phyloP scores from a whole-genome alignment of 2,888 invertebrate genomes.

The Auanema sp. region DNA sequence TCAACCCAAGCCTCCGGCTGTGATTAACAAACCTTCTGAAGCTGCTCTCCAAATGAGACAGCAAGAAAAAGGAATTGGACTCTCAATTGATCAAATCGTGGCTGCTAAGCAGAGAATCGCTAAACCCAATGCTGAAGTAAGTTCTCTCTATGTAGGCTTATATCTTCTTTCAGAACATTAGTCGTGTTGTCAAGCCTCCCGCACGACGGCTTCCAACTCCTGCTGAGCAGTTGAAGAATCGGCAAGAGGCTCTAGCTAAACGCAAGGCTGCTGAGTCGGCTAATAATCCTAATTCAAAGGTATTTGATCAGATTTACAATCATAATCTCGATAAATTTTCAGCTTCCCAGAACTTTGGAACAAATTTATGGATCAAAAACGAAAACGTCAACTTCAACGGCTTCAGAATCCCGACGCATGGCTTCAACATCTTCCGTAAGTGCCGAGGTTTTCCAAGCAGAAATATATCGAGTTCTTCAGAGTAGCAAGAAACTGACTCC shows the following conservation, averaged over 20 bases:
- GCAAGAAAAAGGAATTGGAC: conserved; percentile 2
- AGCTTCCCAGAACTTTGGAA: conserved; percentile 11
- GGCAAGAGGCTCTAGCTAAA: conserved; percentile 8
- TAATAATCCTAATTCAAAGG: conserved; percentile 1
- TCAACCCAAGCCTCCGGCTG: too few relatives aligned
- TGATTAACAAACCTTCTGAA: not conserved
- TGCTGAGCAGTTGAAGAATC: conserved; percentile 11
- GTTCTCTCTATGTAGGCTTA: not conserved
- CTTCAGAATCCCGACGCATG: not conserved
- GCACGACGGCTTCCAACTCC: conserved; percentile 4
- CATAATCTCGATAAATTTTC: not conserved
- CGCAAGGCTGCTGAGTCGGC: conserved; percentile 3
- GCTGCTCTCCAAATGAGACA: not conserved
- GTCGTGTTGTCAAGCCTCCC: not conserved
- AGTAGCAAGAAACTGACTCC: not conserved
- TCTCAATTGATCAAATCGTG: conserved; percentile 12
- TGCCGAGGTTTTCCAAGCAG: not conserved
- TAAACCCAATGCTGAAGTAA: conserved; percentile 13
- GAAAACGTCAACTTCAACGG: conserved; percentile 2
- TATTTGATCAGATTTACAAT: not conserved
- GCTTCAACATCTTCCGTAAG: not conserved
- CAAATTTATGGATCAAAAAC: conserved; percentile 6
- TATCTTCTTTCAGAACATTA: conserved; percentile 2
- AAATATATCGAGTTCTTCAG: not conserved
- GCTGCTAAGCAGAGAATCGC: conserved; percentile 17